Percentiles rank a stretch among this genome's conserved stretches.
Conservation (phyloP, 2,113 vertebrate genomes). For the Illadopsis cleaveri region DNA sequence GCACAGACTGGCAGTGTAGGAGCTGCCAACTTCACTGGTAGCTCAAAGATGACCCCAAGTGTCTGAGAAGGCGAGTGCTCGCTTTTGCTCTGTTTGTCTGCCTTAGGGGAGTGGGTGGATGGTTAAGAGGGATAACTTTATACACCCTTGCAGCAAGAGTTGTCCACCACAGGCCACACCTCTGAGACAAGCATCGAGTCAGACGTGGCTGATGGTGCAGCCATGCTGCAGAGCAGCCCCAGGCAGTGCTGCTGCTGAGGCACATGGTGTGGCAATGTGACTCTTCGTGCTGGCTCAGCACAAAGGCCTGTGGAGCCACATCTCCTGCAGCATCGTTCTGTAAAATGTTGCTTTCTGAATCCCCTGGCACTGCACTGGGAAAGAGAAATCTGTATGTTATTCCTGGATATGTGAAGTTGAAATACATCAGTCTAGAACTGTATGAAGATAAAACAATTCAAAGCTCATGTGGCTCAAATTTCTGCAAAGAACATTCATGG, state of each 20-base stretch:
- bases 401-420: background rate
- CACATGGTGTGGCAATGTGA: rapidly evolving
- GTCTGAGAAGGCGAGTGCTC: background rate
- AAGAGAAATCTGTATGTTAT: background rate
- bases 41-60: background rate
- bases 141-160: background rate
- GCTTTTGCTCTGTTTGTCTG: background rate
- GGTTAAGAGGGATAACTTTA: background rate
- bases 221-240: background rate
- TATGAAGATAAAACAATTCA: background rate
- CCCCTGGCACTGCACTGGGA: background rate
- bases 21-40: background rate
- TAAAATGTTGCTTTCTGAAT: background rate
- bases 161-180: background rate
- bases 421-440: background rate
- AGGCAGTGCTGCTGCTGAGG: background rate
- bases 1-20: background rate
- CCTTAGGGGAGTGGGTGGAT: rapidly evolving
- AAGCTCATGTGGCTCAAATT: background rate
- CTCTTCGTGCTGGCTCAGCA: rapidly evolving
- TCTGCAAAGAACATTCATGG: background rate
- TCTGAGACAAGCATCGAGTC: background rate
- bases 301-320: background rate
- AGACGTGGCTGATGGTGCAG: background rate
- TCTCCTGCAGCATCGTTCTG: background rate